Conservation (phyloP, 2,888 invertebrate genomes). For the Ornithoptera alexandrae region DNA sequence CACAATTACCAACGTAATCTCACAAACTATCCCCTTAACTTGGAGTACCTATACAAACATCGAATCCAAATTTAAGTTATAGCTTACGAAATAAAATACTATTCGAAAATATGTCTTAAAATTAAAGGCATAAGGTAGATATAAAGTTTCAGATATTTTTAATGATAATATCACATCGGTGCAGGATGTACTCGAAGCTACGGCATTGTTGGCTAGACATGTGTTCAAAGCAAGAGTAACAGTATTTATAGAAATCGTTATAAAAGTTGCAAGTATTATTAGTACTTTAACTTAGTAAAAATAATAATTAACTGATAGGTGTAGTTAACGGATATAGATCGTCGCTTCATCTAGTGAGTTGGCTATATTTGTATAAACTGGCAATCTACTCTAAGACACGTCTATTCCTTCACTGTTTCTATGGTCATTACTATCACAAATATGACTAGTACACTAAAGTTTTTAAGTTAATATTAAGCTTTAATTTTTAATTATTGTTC, state of each 20-base stretch:
- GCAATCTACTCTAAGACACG: too few relatives aligned
- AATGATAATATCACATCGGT: slow-evolving; percentile 39
- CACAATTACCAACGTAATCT: slow-evolving; percentile 72
- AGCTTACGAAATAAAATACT: slow-evolving; percentile 26
- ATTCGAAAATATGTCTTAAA: slow-evolving; percentile 41
- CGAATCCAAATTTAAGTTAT: slow-evolving; percentile 31
- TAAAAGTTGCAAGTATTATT: slow-evolving; percentile 8
- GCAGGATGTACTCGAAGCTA: slow-evolving; percentile 59
- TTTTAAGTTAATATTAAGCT: too few relatives aligned
- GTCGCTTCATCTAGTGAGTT: too few relatives aligned
- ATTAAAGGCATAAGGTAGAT: background rate
- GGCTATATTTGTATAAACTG: too few relatives aligned
- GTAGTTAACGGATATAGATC: too few relatives aligned
- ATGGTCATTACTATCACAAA: too few relatives aligned
- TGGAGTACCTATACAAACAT: slow-evolving; percentile 63
- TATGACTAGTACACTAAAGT: too few relatives aligned
- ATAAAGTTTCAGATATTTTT: slow-evolving; percentile 28
- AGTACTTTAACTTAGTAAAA: background rate
- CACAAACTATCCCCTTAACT: slow-evolving; percentile 64
- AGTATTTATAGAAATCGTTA: slow-evolving; percentile 10
- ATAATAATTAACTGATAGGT: too few relatives aligned
- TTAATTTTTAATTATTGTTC: too few relatives aligned
- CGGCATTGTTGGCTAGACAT: slow-evolving; percentile 65
- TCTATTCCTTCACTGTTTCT: too few relatives aligned
- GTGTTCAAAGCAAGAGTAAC: slow-evolving; percentile 33